These are phyloP conservation scores for Oligia fasciuncula DNA, from an alignment of 2,888 invertebrate genomes.

Conservation along the genomic window DNA sequence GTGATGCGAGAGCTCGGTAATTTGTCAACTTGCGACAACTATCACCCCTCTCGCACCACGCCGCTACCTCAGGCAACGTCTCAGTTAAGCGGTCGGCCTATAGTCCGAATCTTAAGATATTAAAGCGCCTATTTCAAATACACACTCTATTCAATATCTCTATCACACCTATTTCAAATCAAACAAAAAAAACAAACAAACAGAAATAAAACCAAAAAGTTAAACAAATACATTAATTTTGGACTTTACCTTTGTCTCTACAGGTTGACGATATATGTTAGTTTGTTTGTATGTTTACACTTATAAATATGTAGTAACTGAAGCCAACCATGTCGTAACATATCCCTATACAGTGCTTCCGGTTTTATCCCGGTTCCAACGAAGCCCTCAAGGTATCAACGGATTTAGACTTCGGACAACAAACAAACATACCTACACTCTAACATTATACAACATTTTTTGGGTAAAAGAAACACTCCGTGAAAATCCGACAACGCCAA, in stretches of 20 bases:
- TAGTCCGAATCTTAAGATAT: too few species aligned
- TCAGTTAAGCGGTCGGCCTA: too few species aligned
- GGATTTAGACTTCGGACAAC: slow-evolving; percentile 24
- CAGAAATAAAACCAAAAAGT: not conserved
- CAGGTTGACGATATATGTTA: not conserved
- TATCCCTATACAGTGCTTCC: slow-evolving; percentile 28
- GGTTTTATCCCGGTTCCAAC: slow-evolving; percentile 15
- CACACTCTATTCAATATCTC: too few species aligned
- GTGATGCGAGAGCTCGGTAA: too few species aligned
- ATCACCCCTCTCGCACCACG: too few species aligned
- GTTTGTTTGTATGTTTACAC: not conserved
- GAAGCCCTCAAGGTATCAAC: slow-evolving; percentile 42
- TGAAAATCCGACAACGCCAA: not conserved
- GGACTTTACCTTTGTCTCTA: not conserved
- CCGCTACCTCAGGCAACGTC: too few species aligned
- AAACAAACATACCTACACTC: slow-evolving; percentile 11
- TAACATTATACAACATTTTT: not conserved
- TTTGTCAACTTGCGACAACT: too few species aligned
- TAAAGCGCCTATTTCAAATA: too few species aligned
- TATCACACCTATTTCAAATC: not conserved
- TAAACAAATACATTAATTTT: not conserved
- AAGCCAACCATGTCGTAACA: slow-evolving; percentile 25
- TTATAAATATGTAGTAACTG: slow-evolving; percentile 21
- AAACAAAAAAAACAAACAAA: not conserved
- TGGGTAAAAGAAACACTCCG: not conserved